Evolutionary conservation across 2,888 invertebrate genomes (phyloP), one percentile per base, ranked within the genome.

Genomic region (Conistra vaccinii): DNA sequence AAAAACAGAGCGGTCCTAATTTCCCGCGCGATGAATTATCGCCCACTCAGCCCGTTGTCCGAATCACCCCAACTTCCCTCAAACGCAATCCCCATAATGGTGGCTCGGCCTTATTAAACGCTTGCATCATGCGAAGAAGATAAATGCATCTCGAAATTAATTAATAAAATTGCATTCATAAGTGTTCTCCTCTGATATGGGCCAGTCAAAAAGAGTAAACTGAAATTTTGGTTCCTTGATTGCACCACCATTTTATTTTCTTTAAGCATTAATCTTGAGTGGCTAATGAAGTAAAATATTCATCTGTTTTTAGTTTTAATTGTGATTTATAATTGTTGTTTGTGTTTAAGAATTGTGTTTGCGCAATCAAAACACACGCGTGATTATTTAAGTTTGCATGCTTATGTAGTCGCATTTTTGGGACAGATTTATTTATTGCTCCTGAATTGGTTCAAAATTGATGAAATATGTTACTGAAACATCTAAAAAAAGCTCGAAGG

Each of bases 61-160:
- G 82, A 83, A 87, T 89, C 86, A 76, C 90, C 92, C 92, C 89
- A 75, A 83, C 86, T 89, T 92, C 90, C 92, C 91, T 90, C 89
- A 90, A 91, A 92, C 89, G 89, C 92, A 91, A 93, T 93, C 89
- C 88, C 89, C 89, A 90, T 92, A 92, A 93, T 92, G 92, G 92
- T 90, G 90, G 84, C 89, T 85, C 79, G 85, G 90, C 91, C 94
- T 94, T 94, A 94, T 94, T 95, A 94, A 93, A 93, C 90, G 91
- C 89, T 92, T 91, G 92, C 93, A 93, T 93, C 94, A 94, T 94
- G 93, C 93, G 89, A 91, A 89, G 88, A 93, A 95, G 95, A 95
- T 95, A 93, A 95, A 95, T 94, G 95, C 93, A 93, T 91, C 93
- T 93, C 90, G 90, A 94, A 94, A 95, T 95, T 95, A 95, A 95